Percentiles rank a stretch among this genome's conserved stretches.
phyloP scores from a whole-genome alignment of 64 coral and sea anemone species.

The Montipora foliosa region DNA sequence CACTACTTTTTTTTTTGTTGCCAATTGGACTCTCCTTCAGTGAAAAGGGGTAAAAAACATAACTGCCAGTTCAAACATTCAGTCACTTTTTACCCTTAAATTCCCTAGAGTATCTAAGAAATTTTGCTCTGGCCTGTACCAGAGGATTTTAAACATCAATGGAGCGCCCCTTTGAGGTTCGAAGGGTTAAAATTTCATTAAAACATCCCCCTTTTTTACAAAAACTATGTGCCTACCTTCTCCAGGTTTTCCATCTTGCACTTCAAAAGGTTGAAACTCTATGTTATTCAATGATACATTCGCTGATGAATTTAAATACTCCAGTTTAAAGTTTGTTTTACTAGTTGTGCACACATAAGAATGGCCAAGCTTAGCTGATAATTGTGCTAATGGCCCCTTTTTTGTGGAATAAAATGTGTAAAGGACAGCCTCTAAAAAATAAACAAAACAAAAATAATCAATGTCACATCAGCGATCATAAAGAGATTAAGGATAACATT shows the following conservation, averaged over 20 bases:
- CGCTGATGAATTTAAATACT: not conserved
- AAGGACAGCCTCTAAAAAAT: not conserved
- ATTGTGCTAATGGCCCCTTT: not conserved
- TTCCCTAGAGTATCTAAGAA: too few relatives aligned
- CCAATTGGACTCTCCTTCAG: too few relatives aligned
- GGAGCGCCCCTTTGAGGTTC: not conserved
- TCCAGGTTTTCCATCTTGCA: not conserved
- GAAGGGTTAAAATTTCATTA: not conserved
- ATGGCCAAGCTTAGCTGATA: not conserved
- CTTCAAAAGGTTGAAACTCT: conserved; percentile 56
- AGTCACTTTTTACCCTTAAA: too few relatives aligned
- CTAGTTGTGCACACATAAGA: not conserved
- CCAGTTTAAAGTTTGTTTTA: not conserved
- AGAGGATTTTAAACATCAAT: not conserved
- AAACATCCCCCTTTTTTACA: too few relatives aligned
- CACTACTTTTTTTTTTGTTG: too few relatives aligned
- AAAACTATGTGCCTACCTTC: not conserved
- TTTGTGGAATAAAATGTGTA: not conserved
- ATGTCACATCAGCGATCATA: too few relatives aligned
- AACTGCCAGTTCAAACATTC: too few relatives aligned
- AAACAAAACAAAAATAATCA: not conserved
- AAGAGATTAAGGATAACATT: too few relatives aligned
- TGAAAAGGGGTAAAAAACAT: too few relatives aligned
- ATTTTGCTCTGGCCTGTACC: too few relatives aligned
- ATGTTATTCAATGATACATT: not conserved